Conservation (phyloP, 2,888 invertebrate species). For the Baccha elongata region DNA sequence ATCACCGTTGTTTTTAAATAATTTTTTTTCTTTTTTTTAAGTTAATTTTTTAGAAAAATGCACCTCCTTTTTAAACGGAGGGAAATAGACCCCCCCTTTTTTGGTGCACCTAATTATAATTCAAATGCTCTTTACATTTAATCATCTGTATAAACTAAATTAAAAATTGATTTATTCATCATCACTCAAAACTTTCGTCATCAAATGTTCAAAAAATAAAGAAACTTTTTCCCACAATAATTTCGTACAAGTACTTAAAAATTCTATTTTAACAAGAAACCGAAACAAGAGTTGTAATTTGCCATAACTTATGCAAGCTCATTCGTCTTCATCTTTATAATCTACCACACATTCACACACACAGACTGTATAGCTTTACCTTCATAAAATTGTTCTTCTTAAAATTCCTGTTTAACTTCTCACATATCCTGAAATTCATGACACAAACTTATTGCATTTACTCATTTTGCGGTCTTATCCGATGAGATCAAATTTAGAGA, state of each 20-base stretch:
- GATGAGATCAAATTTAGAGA: conserved; percentile 65
- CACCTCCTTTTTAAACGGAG: too few species aligned
- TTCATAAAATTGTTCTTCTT: conserved; percentile 13
- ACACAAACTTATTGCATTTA: conserved; percentile 70
- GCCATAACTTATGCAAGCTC: conserved; percentile 51
- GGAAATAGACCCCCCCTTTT: too few species aligned
- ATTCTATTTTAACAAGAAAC: conserved; percentile 51
- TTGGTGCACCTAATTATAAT: too few species aligned
- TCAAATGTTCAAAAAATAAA: too few species aligned
- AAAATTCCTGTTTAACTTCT: conserved; percentile 59
- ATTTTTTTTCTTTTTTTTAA: too few species aligned
- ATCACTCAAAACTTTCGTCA: too few species aligned
- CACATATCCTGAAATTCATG: conserved; percentile 68
- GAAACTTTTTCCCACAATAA: too few species aligned
- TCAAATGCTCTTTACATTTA: too few species aligned
- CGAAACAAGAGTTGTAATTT: conserved; percentile 54
- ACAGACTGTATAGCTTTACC: not conserved
- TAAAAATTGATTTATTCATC: too few species aligned
- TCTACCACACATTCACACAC: not conserved
- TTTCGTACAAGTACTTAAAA: conserved; percentile 40
- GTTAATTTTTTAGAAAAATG: too few species aligned
- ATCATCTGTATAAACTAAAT: too few species aligned
- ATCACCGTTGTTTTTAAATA: too few species aligned
- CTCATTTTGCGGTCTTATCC: conserved; percentile 64
- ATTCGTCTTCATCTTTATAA: conserved; percentile 35